phyloP scores from a whole-genome alignment of 2,113 vertebrate species.

The Bombycilla garrulus region DNA sequence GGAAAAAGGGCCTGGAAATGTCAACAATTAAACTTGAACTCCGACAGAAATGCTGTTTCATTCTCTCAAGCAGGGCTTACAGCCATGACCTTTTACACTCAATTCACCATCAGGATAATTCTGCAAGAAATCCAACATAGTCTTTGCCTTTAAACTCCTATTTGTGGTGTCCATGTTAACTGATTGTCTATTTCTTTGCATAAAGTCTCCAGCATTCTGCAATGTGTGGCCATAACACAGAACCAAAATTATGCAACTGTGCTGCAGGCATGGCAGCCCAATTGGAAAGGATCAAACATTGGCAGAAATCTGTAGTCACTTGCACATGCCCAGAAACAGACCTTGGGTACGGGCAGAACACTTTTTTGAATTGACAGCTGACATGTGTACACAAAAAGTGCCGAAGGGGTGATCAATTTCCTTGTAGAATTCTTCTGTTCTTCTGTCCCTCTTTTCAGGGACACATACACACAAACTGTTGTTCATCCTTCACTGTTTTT shows the following conservation, averaged over 20 bases:
- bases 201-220: background rate
- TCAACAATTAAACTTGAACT: background rate
- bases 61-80: background rate
- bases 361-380: background rate
- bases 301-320: background rate
- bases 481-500: background rate
- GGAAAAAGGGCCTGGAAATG: background rate
- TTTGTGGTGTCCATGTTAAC: background rate
- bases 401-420: fast-evolving
- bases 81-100: background rate
- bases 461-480: fast-evolving
- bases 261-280: background rate
- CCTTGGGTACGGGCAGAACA: background rate
- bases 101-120: background rate
- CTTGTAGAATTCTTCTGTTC: background rate
- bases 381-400: background rate
- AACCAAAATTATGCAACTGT: background rate
- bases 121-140: background rate
- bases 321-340: background rate
- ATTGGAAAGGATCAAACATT: background rate
- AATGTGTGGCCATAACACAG: fast-evolving
- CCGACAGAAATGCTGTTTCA: background rate
- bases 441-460: background rate
- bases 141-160: background rate
- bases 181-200: background rate